A percentile compares a stretch with the other conserved stretches of the same genome.
Conservation (phyloP, 2,113 vertebrate species). For the Phrynosoma blainvillii region DNA sequence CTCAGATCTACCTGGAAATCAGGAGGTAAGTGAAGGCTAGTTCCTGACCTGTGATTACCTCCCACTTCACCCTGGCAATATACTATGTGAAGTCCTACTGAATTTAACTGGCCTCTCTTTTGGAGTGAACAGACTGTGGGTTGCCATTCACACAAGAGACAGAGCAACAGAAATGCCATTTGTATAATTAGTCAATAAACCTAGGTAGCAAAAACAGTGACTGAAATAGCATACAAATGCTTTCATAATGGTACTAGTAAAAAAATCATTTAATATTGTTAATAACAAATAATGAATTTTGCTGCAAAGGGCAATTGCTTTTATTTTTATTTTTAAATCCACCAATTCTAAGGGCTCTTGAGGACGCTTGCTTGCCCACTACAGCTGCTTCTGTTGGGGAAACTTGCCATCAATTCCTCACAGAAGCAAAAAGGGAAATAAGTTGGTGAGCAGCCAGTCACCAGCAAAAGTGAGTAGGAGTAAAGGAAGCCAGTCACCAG, state of each 20-base stretch:
- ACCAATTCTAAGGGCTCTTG: neutral
- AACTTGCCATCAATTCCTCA: neutral
- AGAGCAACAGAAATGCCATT: neutral
- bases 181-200: constrained; percentile 1
- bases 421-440: neutral
- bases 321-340: neutral
- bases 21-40: neutral
- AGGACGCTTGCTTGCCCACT: neutral
- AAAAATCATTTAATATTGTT: neutral
- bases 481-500: neutral
- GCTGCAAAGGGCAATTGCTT: neutral
- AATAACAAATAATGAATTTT: neutral
- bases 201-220: neutral
- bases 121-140: neutral
- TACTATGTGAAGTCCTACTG: neutral
- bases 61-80: neutral
- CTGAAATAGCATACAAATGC: neutral
- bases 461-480: neutral
- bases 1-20: neutral
- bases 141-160: neutral
- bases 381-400: neutral
- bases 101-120: neutral
- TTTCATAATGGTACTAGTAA: neutral
- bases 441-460: neutral
- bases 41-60: neutral